Percentiles rank a stretch among this genome's conserved stretches.
Evolutionary conservation across 2,797 vertebrate species (phyloP).

Genomic region (Pogoniulus pusillus): DNA sequence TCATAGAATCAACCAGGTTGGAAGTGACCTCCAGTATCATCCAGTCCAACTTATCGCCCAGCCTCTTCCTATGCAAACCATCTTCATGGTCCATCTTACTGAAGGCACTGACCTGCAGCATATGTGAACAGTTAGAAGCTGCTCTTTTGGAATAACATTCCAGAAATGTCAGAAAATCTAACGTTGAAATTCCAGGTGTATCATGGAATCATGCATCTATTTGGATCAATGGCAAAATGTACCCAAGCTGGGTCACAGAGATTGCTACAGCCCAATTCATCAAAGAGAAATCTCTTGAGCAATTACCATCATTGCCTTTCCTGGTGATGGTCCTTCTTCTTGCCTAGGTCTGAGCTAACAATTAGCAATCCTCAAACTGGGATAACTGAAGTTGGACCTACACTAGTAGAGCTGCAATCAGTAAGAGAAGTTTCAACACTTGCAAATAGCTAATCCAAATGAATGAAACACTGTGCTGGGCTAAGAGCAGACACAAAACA

Average conservation of each 20-base stretch:
- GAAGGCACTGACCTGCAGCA: not conserved
- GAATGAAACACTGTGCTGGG: no score
- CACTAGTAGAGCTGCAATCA: not conserved
- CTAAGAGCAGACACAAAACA: no score
- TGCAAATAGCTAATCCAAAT: not conserved
- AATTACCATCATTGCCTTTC: not conserved
- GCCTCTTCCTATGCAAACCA: not conserved
- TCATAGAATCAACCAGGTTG: no score
- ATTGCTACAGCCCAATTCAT: no score
- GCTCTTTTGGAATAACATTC: not conserved
- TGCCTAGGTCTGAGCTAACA: not conserved
- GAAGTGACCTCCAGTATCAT: no score
- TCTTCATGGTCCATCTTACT: fast-evolving
- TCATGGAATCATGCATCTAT: fast-evolving
- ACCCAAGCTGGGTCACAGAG: not conserved
- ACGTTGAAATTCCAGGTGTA: not conserved
- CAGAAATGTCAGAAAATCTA: not conserved
- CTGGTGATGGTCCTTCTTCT: not conserved
- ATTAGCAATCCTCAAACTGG: not conserved
- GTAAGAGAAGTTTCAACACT: not conserved
- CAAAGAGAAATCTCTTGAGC: not conserved
- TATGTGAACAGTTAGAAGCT: not conserved
- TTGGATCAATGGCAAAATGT: not conserved
- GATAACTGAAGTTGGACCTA: not conserved
- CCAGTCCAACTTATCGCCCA: no score